These are phyloP conservation scores for Bradypodion pumilum DNA, from an alignment of 2,797 vertebrate genomes.

Conservation along the genomic window DNA sequence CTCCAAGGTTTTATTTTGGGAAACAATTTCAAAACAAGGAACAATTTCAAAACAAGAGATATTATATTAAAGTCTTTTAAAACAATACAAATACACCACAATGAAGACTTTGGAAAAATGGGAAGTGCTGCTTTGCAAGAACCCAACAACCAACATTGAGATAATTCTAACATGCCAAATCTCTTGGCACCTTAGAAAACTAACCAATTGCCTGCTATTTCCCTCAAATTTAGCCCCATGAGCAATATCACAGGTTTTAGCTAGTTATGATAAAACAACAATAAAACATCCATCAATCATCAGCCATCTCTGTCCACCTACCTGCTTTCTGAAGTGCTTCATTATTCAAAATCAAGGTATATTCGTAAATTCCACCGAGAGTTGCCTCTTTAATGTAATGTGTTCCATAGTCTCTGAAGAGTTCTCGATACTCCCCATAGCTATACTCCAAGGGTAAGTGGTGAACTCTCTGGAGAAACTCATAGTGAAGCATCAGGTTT, in stretches of 20 bases:
- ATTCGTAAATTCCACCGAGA: slow-evolving; percentile 85
- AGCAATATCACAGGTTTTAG: background rate
- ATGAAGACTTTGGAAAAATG: no score
- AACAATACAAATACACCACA: background rate
- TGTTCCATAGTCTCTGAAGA: slow-evolving; percentile 89
- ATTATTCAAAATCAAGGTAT: slow-evolving; percentile 82
- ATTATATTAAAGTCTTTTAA: background rate
- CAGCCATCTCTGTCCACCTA: slow-evolving; percentile 39
- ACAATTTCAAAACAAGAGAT: no score
- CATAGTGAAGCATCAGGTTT: slow-evolving; percentile 85
- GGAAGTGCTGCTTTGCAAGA: no score
- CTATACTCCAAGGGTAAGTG: slow-evolving; percentile 82
- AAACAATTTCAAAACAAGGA: no score
- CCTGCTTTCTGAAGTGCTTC: slow-evolving; percentile 73
- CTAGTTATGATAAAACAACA: background rate
- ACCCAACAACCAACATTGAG: background rate
- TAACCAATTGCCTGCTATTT: background rate
- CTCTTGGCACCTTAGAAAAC: no score
- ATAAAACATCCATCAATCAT: background rate
- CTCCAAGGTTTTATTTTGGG: no score
- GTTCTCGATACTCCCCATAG: slow-evolving; percentile 91
- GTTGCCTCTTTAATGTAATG: slow-evolving; percentile 88
- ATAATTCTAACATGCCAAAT: background rate
- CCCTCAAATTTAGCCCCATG: background rate
- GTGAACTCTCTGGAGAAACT: slow-evolving; percentile 84